These are phyloP conservation scores for Scomber japonicus DNA, from an alignment of 2,113 vertebrate species.

Conservation along the genomic window DNA sequence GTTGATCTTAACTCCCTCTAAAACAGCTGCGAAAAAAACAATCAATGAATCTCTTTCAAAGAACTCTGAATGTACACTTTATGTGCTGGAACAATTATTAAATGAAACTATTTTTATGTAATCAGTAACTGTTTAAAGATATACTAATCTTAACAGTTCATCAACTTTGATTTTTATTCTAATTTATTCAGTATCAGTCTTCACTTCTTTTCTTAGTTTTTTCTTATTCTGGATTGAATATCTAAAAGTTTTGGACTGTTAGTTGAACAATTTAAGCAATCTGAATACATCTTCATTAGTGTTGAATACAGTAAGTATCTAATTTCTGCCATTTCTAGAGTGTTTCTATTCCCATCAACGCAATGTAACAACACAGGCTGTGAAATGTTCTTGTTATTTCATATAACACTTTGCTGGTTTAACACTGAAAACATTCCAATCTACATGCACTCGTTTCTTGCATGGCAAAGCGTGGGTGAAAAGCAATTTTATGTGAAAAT, in stretches of 20 bases:
- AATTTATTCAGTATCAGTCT: too few relatives aligned
- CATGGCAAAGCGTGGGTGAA: constrained; percentile 23
- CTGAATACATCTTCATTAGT: neutral
- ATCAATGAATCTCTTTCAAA: neutral
- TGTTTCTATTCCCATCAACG: neutral
- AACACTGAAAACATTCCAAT: constrained; percentile 33
- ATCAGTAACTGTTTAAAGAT: neutral
- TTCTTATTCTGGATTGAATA: too few relatives aligned
- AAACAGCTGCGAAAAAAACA: neutral
- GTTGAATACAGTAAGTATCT: neutral
- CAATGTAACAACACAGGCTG: neutral
- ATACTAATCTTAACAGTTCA: too few relatives aligned
- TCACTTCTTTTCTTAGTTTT: too few relatives aligned
- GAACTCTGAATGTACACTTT: neutral
- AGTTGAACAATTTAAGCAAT: too few relatives aligned
- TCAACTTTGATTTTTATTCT: too few relatives aligned
- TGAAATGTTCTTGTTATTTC: constrained; percentile 37
- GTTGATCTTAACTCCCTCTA: neutral
- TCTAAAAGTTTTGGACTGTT: too few relatives aligned
- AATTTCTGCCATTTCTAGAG: neutral
- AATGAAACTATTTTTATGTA: too few relatives aligned
- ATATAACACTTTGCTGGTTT: constrained; percentile 45
- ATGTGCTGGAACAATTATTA: too few relatives aligned
- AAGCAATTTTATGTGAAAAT: constrained; percentile 45
- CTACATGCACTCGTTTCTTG: constrained; percentile 21